Evolutionary conservation across 2,797 vertebrate species (phyloP).

Genomic region (Platalea minor): DNA sequence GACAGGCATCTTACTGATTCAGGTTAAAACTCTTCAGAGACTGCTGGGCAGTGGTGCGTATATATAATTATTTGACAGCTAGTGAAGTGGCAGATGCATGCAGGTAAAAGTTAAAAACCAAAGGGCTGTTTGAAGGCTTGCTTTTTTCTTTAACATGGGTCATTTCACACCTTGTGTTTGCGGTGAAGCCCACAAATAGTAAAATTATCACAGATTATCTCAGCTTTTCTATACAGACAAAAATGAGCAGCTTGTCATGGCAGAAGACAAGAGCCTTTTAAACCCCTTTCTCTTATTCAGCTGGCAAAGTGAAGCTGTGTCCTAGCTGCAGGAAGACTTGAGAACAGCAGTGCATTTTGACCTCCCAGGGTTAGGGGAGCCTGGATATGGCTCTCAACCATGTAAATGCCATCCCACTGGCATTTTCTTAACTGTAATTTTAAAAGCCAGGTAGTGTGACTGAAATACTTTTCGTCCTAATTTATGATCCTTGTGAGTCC

Average conservation of each 20-base stretch:
- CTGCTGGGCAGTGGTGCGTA: background rate
- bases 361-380: background rate
- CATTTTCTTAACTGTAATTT: background rate
- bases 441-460: background rate
- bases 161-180: background rate
- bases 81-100: background rate
- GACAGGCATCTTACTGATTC: background rate
- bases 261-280: background rate
- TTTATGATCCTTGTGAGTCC: background rate
- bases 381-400: background rate
- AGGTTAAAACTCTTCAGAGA: background rate
- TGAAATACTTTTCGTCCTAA: background rate
- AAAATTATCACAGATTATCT: background rate
- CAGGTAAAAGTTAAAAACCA: background rate
- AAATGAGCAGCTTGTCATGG: background rate
- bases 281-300: background rate
- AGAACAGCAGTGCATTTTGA: background rate
- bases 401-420: background rate
- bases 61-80: background rate
- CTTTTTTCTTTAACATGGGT: background rate
- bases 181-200: background rate
- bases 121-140: background rate
- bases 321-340: background rate
- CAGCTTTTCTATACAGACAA: background rate
- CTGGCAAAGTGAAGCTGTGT: background rate